Evolutionary conservation across 2,888 invertebrate species (phyloP), one percentile per base, ranked within the genome.

Genomic region (Drosophila meridiana): DNA sequence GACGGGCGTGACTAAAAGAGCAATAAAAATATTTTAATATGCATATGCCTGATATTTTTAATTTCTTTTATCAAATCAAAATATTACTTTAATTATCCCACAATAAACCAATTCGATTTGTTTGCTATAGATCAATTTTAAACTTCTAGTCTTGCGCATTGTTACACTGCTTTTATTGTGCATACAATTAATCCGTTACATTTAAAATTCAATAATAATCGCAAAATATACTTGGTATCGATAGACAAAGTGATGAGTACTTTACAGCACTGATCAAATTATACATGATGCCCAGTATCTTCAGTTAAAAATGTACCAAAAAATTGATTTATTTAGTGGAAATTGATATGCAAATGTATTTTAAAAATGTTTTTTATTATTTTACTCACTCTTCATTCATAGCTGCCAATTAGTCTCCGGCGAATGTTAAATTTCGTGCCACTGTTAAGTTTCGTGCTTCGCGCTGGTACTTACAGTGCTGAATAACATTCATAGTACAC

Each of bases 1-100:
- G 91, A 86, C 60, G 82, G 61, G 8, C 83, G 55, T 6, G 90
- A 83, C 26, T 80, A 42, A 47, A 42, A 2, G 7, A 3, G 3
- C 11, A 36, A 11, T 11, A 9, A 11, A 36, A 11, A 36, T 11
- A 11, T 11, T 3, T 36, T 2, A 36, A 36, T 40, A n/a, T 40
- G 14, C 40, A 2, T 7, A n/a, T 2, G 14, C 2, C 38, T 38
- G 7, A 6, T 0, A 43, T 5, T 45, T 45, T 11, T 5, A 48
- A 50, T 32, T 50, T 50, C 32, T 50, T n/a, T 5, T 38, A 8
- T 48, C n/a, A 38, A 38, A 26, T 45, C 34, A 34, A 7, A 34
- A 45, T 7, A 20, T 26, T 20, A 0, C 13, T 4, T 57, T 32
- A 20, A 7, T 8, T 32, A 26, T 13, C 1, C 7, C 20, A 38